Conservation (phyloP, 2,888 invertebrate species). For the Eupithecia dodoneata region DNA sequence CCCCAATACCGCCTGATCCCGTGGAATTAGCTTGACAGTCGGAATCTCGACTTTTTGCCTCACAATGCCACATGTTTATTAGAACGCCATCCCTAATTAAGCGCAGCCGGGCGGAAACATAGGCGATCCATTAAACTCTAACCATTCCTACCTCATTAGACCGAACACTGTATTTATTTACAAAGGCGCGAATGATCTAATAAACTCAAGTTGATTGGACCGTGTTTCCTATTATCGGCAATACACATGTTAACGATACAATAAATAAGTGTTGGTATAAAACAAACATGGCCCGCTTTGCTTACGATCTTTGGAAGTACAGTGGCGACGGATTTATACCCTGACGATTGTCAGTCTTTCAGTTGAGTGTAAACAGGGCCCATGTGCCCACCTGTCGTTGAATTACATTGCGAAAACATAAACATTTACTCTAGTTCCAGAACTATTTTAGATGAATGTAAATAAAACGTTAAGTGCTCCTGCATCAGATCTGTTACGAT, state of each 20-base stretch:
- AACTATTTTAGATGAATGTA: conserved; percentile 39
- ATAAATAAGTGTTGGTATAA: conserved; percentile 60
- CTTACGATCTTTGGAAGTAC: conserved; percentile 58
- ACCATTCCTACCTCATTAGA: conserved; percentile 47
- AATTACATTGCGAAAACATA: conserved; percentile 61
- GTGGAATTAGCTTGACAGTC: conserved; percentile 78
- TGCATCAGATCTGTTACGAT: conserved; percentile 17
- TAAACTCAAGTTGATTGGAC: conserved; percentile 48
- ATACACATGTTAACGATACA: conserved; percentile 58
- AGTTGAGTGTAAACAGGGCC: conserved; percentile 52
- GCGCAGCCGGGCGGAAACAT: conserved; percentile 73
- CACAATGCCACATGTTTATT: conserved; percentile 76
- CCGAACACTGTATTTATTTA: conserved; percentile 41
- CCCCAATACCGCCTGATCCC: conserved; percentile 67
- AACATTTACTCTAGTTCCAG: conserved; percentile 41
- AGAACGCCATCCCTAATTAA: conserved; percentile 70
- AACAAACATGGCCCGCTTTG: conserved; percentile 68
- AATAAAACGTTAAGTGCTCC: conserved; percentile 37
- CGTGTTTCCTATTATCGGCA: conserved; percentile 48
- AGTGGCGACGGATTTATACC: conserved; percentile 70
- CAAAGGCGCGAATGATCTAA: conserved; percentile 46
- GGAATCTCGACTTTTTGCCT: conserved; percentile 77
- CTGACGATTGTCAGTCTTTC: conserved; percentile 50
- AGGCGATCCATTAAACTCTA: conserved; percentile 44
- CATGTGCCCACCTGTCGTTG: conserved; percentile 68